phyloP scores from a whole-genome alignment of 2,797 vertebrate genomes.

The Prunella strophiata region DNA sequence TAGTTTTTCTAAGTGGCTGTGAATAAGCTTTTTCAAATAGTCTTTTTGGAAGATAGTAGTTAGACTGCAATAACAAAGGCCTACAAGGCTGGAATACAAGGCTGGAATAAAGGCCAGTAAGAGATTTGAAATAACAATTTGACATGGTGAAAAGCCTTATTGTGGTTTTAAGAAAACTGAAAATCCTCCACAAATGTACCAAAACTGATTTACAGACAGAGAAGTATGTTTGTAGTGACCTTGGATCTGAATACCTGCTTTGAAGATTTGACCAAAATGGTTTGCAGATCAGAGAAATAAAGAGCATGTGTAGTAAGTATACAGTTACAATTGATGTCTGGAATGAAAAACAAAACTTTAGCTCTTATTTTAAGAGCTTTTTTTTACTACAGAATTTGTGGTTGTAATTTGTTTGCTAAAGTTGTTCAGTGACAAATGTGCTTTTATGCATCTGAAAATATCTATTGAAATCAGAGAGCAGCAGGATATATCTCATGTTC shows the following conservation, averaged over 20 bases:
- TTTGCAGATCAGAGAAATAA: slow-evolving; percentile 76
- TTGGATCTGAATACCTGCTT: slow-evolving; percentile 61
- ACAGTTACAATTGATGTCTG: slow-evolving; percentile 66
- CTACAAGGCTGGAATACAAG: neutral
- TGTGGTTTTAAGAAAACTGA: slow-evolving; percentile 59
- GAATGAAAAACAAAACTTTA: slow-evolving; percentile 67
- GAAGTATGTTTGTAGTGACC: slow-evolving; percentile 68
- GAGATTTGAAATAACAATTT: slow-evolving; percentile 52
- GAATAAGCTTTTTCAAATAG: slow-evolving; percentile 53
- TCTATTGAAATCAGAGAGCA: neutral
- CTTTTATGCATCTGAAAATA: neutral
- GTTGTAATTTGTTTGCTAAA: slow-evolving; percentile 21
- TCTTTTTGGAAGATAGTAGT: slow-evolving; percentile 43
- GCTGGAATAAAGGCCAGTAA: slow-evolving; percentile 14
- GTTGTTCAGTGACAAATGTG: neutral
- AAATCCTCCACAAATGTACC: slow-evolving; percentile 38
- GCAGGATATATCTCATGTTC: neutral
- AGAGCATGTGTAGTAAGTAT: slow-evolving; percentile 74
- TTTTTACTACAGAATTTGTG: neutral
- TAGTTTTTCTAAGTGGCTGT: slow-evolving; percentile 37
- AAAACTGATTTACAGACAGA: slow-evolving; percentile 25
- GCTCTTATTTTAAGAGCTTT: slow-evolving; percentile 45
- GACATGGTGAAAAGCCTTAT: slow-evolving; percentile 40
- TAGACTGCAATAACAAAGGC: neutral
- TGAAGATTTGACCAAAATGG: slow-evolving; percentile 70